Evolutionary conservation across 2,888 invertebrate genomes (phyloP), one percentile per base, ranked within the genome.

Genomic region (Tetheella fluctuosa): DNA sequence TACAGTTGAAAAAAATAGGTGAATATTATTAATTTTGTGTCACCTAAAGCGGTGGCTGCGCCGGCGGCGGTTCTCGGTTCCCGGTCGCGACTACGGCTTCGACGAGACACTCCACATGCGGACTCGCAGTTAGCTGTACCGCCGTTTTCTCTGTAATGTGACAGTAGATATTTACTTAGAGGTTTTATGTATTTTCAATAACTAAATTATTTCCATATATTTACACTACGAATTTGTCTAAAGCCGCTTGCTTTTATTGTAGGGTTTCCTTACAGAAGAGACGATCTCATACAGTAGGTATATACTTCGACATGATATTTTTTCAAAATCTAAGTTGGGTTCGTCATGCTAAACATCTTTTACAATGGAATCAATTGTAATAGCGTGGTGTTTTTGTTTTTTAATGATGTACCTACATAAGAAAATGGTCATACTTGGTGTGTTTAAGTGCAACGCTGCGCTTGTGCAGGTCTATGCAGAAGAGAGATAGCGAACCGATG

Each of bases 401-500:
- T 8, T 30, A n/a, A n/a, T n/a, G 25, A 25, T 6, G 3, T 25
- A 4, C 25, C 25, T 25, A 30, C 2, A 13, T 12, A 34, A 30
- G 13, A 13, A 34, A 34, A 13, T 13, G 34, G 13, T 69, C 76
- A 57, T 79, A 90, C 90, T 91, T 90, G 90, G 95, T 95, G 89
- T 96, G 96, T 88, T 96, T 96, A 77, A 96, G 95, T 34, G 95
- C 94, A 70, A 96, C 94, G 76, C 95, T 96, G 68, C 96, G 93
- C 69, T 96, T 93, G 81, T 97, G 96, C 64, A 97, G 91, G 87
- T 97, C 97, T 69, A 97, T 97, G 79, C 97, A 95, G 90, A 97
- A 97, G 64, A 97, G 94, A 12, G 96, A 95, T 69, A 96, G 90
- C 64, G 96, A 96, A 20, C 97, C 97, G 57, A 96, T 94, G 63